Evolutionary conservation across 2,113 vertebrate species (phyloP), one percentile per base, ranked within the genome.

Genomic region (Amazona guildingii): DNA sequence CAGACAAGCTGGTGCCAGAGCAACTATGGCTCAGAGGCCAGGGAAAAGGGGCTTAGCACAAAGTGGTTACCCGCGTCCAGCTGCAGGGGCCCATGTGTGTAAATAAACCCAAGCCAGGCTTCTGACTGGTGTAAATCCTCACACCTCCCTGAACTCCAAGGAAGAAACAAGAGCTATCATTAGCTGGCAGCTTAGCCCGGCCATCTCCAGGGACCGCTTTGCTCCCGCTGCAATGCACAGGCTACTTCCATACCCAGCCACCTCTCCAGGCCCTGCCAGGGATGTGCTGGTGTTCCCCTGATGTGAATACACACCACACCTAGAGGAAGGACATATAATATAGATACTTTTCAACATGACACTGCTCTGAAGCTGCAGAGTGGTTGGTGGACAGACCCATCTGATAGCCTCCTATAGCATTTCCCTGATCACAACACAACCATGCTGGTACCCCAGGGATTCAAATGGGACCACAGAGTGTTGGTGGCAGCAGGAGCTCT

Each of bases 281-380:
- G 54, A 6, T 5, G 31, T 6, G 14, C 23, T 16, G 66, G 13
- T 23, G 52, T 18, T 27, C 72, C 21, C 9, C 35, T 48, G 7
- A 29, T 2, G 0, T 0, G 1, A 61, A 31, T 3, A n/a, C 3
- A 13, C 35, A 10, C 41, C 2, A 0, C 25, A 12, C 18, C n/a
- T 5, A 28, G 17, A 51, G 66, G 55, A 51, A 80, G n/a, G 62
- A 64, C 51, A 37, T 5, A 35, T 17, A 24, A 10, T 28, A 6
- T 4, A 17, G n/a, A 15, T 11, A 28, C 5, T 35, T 59, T 68
- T 52, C 67, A 61, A 57, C 33, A 4, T 0, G 2, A 27, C 14
- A 2, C 24, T 16, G 59, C 75, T 69, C 55, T 48, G 51, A 46
- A 76, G 29, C 49, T 9, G 11, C 54, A 33, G 67, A 20, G 62